Evolutionary conservation across 2,888 invertebrate species (phyloP).

Genomic region (Philonicus albiceps): DNA sequence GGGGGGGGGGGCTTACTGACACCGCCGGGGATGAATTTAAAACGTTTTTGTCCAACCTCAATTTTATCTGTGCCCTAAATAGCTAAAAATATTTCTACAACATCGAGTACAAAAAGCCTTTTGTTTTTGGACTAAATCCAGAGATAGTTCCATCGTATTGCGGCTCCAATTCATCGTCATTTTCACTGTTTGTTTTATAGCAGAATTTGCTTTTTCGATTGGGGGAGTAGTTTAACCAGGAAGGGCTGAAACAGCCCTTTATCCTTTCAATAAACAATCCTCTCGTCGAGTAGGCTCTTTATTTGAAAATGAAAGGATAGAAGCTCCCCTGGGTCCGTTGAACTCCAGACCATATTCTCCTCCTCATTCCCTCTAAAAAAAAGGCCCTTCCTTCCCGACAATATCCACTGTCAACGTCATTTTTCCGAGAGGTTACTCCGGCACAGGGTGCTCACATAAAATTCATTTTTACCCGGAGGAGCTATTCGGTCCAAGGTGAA

Average conservation of each 20-base stretch:
- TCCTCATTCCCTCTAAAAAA: background rate
- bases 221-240: background rate
- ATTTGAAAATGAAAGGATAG: background rate
- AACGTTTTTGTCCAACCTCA: background rate
- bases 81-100: background rate
- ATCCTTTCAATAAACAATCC: background rate
- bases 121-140: background rate
- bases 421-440: background rate
- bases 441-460: background rate
- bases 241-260: background rate
- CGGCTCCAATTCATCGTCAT: background rate
- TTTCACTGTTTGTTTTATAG: background rate
- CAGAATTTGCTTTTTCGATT: background rate
- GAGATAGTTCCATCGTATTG: background rate
- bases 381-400: background rate
- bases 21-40: background rate
- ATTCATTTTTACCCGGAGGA: background rate
- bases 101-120: background rate
- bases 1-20: background rate
- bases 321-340: background rate
- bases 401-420: background rate
- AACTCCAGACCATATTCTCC: background rate
- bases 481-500: constrained; percentile 5
- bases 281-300: background rate
- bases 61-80: background rate